Evolutionary conservation across 2,113 vertebrate genomes (phyloP).

Genomic region (Ophthalmolycus amberensis): DNA sequence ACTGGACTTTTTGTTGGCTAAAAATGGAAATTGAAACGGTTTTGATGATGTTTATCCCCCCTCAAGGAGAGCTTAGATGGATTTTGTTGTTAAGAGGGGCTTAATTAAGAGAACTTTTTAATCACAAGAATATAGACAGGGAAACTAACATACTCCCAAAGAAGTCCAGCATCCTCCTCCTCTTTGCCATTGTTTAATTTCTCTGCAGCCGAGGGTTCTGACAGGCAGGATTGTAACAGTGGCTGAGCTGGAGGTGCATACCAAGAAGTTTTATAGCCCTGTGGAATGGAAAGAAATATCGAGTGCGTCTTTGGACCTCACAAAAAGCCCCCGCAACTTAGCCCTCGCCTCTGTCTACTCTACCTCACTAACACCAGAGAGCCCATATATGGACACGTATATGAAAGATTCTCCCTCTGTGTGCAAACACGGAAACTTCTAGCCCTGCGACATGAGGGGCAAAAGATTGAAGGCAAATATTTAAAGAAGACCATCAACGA

Average conservation of each 20-base stretch:
- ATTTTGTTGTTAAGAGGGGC: slow-evolving; percentile 5
- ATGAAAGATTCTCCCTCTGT: slow-evolving; percentile 67
- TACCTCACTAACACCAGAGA: slow-evolving; percentile 57
- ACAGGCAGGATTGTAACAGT: slow-evolving; percentile 56
- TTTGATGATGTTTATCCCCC: slow-evolving; percentile 1
- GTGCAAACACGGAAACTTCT: slow-evolving; percentile 75
- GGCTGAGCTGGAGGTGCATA: slow-evolving; percentile 73
- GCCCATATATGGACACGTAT: slow-evolving; percentile 81
- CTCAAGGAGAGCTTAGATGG: not conserved
- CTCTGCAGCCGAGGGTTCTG: slow-evolving; percentile 27
- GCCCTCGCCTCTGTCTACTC: slow-evolving; percentile 63
- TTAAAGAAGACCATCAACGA: slow-evolving; percentile 61
- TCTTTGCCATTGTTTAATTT: slow-evolving; percentile 32
- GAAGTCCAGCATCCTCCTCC: slow-evolving; percentile 42
- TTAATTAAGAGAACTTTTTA: not conserved
- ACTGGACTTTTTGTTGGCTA: not conserved
- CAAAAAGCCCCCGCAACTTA: slow-evolving; percentile 69
- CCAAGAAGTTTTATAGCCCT: slow-evolving; percentile 76
- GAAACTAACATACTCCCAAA: not conserved
- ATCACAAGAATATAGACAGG: not conserved
- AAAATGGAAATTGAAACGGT: not conserved
- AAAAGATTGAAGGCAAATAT: slow-evolving; percentile 73
- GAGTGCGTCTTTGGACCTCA: slow-evolving; percentile 72
- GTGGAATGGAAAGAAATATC: slow-evolving; percentile 82
- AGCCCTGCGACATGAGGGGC: slow-evolving; percentile 69